A percentile compares a stretch with the other conserved stretches of the same genome.
Evolutionary conservation across 2,797 vertebrate genomes (phyloP).

Genomic region (Coreius guichenoti): DNA sequence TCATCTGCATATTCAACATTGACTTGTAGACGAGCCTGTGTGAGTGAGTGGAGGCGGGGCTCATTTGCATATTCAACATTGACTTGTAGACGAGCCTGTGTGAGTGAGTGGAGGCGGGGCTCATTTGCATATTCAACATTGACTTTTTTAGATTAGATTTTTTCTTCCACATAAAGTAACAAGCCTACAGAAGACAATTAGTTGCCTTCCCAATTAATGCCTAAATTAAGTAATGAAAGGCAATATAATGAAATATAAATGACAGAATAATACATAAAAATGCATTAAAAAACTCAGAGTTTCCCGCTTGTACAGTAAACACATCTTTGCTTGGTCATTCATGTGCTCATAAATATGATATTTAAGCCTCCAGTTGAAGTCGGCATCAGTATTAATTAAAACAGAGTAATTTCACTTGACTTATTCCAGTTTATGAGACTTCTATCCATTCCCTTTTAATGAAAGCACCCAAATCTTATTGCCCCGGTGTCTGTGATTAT

Average conservation of each 20-base stretch:
- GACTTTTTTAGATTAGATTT: too few relatives aligned
- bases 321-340: background rate
- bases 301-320: background rate
- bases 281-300: background rate
- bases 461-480: background rate
- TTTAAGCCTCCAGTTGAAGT: background rate
- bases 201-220: background rate
- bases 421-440: background rate
- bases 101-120: too few relatives aligned
- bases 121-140: too few relatives aligned
- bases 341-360: background rate
- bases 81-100: too few relatives aligned
- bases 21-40: too few relatives aligned
- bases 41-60: too few relatives aligned
- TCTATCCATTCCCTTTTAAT: background rate
- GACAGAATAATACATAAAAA: background rate
- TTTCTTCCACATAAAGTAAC: too few relatives aligned
- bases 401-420: background rate
- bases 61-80: too few relatives aligned
- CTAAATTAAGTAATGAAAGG: background rate
- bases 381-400: conserved; percentile 7
- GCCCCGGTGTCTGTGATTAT: background rate
- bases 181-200: too few relatives aligned
- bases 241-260: background rate
- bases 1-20: too few relatives aligned